Conservation (phyloP, 2,797 vertebrate genomes). For the Danio aesculapii region DNA sequence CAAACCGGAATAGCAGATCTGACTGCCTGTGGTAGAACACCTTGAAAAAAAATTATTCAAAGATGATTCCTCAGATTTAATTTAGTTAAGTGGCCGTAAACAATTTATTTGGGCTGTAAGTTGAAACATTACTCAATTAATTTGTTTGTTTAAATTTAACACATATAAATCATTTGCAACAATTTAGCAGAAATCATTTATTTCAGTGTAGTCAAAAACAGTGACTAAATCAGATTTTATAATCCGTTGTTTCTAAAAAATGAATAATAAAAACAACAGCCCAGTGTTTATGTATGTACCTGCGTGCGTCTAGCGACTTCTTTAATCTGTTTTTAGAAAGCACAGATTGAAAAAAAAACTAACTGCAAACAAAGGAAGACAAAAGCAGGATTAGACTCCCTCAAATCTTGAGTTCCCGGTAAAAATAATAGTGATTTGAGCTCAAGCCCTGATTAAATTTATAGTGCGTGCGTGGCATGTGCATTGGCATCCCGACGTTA, state of each 20-base stretch:
- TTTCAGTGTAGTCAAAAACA: not conserved
- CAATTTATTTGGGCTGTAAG: too few relatives aligned
- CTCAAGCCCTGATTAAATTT: conserved; percentile 44
- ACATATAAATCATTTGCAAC: too few relatives aligned
- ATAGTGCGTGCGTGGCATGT: conserved; percentile 38
- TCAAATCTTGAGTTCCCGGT: conserved; percentile 37
- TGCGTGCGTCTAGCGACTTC: conserved; percentile 20
- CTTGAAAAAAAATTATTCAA: not conserved
- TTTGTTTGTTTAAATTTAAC: too few relatives aligned
- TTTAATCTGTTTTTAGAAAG: conserved; percentile 49
- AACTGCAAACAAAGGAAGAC: conserved; percentile 36
- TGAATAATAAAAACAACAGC: not conserved
- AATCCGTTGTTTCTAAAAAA: conserved; percentile 29
- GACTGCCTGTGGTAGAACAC: not conserved
- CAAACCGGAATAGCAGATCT: conserved; percentile 8
- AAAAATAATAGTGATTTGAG: conserved; percentile 50
- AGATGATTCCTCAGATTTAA: too few relatives aligned
- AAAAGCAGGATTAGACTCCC: conserved; percentile 54
- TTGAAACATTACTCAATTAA: too few relatives aligned
- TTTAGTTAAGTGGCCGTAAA: too few relatives aligned
- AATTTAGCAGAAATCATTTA: too few relatives aligned
- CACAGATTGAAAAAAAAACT: conserved; percentile 27
- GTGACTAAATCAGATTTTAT: not conserved
- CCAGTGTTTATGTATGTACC: conserved; percentile 17
- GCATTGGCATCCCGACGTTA: conserved; percentile 22